Evolutionary conservation across 1,140 invertebrate genomes (phyloP).

Genomic region (Sarcophaga peregrina): DNA sequence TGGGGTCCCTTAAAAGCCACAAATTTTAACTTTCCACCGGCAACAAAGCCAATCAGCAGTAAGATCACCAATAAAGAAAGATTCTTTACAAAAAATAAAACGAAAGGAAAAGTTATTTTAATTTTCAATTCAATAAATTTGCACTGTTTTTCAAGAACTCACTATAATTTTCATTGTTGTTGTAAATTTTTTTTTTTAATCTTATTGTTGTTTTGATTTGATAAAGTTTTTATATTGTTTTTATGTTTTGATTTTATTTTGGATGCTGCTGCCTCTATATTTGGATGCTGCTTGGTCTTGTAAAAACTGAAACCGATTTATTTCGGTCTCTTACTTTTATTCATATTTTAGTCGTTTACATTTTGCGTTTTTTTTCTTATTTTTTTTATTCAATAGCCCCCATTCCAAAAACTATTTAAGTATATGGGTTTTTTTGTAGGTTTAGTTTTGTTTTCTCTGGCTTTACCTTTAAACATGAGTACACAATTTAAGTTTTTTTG

Average conservation of each 20-base stretch:
- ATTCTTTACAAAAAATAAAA: conserved; percentile 43
- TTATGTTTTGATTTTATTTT: conserved; percentile 37
- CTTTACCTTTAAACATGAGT: conserved; percentile 46
- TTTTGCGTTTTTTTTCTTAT: neutral
- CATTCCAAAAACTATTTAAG: conserved; percentile 16
- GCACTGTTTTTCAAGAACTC: conserved; percentile 35
- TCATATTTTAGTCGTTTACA: conserved; percentile 13
- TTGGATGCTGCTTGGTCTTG: neutral
- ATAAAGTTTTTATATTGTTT: conserved; percentile 44
- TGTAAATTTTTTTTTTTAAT: conserved; percentile 41
- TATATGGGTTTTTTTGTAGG: conserved; percentile 5
- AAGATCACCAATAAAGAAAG: conserved; percentile 46
- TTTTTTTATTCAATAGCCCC: neutral
- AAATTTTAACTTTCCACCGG: conserved; percentile 54
- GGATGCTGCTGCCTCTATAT: neutral
- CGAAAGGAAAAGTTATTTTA: neutral
- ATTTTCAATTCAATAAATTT: conserved; percentile 37
- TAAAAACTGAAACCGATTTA: conserved; percentile 23
- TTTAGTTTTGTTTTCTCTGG: conserved; percentile 38
- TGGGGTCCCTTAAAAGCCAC: conserved; percentile 58
- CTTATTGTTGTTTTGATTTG: conserved; percentile 38
- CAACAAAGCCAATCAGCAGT: conserved; percentile 40
- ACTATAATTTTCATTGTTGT: conserved; percentile 47
- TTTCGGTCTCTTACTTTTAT: conserved; percentile 4
- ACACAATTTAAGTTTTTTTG: conserved; percentile 34